phyloP scores from a whole-genome alignment of 2,113 vertebrate species.

The Furnarius figulus region DNA sequence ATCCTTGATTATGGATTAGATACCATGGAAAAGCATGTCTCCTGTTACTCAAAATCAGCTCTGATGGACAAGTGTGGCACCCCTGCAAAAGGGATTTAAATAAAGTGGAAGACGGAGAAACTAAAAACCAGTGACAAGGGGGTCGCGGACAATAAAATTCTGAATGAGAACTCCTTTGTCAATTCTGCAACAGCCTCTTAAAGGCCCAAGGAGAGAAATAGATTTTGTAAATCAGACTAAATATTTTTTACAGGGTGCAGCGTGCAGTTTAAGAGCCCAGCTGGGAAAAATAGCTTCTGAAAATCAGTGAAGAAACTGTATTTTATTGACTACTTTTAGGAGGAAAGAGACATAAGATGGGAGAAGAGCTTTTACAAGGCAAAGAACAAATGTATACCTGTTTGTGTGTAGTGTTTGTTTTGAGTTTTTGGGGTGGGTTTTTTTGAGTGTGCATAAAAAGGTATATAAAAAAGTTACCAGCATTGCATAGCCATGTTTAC shows the following conservation, averaged over 20 bases:
- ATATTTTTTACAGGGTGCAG: slow-evolving; percentile 41
- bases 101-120: background rate
- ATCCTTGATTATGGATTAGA: background rate
- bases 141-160: slow-evolving; percentile 23
- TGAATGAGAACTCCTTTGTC: slow-evolving; percentile 44
- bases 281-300: slow-evolving; percentile 15
- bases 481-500: background rate
- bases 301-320: slow-evolving; percentile 8
- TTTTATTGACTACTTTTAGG: background rate
- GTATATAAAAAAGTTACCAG: background rate
- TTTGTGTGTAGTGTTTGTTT: background rate
- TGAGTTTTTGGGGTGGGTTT: background rate
- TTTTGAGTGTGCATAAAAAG: background rate
- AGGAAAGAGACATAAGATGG: background rate
- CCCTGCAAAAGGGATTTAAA: background rate
- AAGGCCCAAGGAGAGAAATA: slow-evolving; percentile 50
- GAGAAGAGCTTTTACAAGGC: background rate
- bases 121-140: slow-evolving; percentile 23
- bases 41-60: background rate
- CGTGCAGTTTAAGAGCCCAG: background rate
- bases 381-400: background rate
- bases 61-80: background rate
- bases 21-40: background rate
- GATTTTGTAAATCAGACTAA: slow-evolving; percentile 59
- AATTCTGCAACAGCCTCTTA: slow-evolving; percentile 38